Base-by-base conservation (phyloP, 2,797 vertebrate species). In the Acanthis flammea region DNA sequence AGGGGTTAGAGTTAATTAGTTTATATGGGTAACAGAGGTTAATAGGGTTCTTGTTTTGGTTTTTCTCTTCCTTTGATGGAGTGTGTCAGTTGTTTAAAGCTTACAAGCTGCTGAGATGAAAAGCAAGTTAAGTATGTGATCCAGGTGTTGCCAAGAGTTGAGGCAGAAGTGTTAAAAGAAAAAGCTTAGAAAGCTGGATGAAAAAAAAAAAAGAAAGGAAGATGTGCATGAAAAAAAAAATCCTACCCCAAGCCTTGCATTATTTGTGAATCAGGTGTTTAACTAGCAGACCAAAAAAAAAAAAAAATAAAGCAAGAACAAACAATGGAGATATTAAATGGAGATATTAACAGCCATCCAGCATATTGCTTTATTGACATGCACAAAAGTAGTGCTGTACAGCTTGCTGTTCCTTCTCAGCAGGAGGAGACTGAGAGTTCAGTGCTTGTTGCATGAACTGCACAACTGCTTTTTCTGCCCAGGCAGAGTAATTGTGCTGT, bases 21-120 rank as follows among this genome's bases (percentile, higher is more conserved):
- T 97, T 94, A 82, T 62, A 72, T 19, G 45, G 79, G 45, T 90
- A 93, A 86, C 68, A 61, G 81, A 95, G 95, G 94, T 96, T 96
- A 96, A 97, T 97, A 95, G 66, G 61, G 78, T 96, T 90, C 91
- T 97, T 95, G 86, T 96, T 97, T 96, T 78, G 92, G 44, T 92
- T 94, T 96, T 94, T 95, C 84, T 80, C 66, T 90, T 88, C 57
- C 83, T 95, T 89, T 92, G 93, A 92, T 90, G 93, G 92, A 96
- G 88, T 63, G 85, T 96, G 94, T 92, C 88, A 86, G 88, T 92
- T 90, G 78, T 96, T 95, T 80, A 86, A 97, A 95, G 95, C 95
- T 96, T 96, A 97, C 95, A 92, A 89, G 93, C 74, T 86, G 96
- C 91, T 95, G 94, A 97, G 92, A 96, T 96, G 79, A 94, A 96